Percentiles rank a stretch among this genome's conserved stretches.
These are phyloP conservation scores for Cylloceria caligata DNA, from an alignment of 2,888 invertebrate genomes.

Conservation along the genomic window DNA sequence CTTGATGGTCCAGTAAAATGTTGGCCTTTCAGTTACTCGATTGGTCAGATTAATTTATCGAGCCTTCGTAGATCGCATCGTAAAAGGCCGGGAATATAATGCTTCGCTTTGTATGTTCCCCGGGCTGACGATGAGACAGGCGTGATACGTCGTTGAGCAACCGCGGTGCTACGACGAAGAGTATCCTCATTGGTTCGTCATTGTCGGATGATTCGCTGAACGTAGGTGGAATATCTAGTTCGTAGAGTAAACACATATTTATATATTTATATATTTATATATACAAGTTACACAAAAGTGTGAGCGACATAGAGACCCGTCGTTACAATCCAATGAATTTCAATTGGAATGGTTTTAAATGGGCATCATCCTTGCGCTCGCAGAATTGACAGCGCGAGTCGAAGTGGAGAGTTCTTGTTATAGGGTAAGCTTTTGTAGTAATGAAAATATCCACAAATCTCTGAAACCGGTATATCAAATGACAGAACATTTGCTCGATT, in stretches of 20 bases:
- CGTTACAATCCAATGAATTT: slow-evolving; percentile 42
- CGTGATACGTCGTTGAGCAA: slow-evolving; percentile 73
- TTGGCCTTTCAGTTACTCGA: slow-evolving; percentile 29
- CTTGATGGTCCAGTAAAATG: slow-evolving; percentile 6
- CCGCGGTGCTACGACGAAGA: slow-evolving; percentile 57
- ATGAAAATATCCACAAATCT: too few species aligned
- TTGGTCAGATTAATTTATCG: neutral
- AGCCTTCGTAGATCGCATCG: neutral
- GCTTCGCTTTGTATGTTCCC: slow-evolving; percentile 75
- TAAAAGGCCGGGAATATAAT: slow-evolving; percentile 73
- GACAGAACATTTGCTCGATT: too few species aligned
- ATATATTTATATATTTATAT: slow-evolving; percentile 12
- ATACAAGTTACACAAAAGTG: neutral
- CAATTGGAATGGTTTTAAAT: slow-evolving; percentile 39
- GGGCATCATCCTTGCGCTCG: slow-evolving; percentile 17
- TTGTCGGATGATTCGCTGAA: slow-evolving; percentile 66
- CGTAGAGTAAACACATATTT: neutral
- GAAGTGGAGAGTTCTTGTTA: too few species aligned
- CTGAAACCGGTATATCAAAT: too few species aligned
- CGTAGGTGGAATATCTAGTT: slow-evolving; percentile 64
- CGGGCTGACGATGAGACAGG: slow-evolving; percentile 84
- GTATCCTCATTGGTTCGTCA: slow-evolving; percentile 68
- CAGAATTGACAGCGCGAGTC: neutral
- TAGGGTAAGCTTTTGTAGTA: too few species aligned
- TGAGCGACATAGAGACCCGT: slow-evolving; percentile 14